phyloP scores from a whole-genome alignment of 2,888 invertebrate species.

The Microctonus brassicae region DNA sequence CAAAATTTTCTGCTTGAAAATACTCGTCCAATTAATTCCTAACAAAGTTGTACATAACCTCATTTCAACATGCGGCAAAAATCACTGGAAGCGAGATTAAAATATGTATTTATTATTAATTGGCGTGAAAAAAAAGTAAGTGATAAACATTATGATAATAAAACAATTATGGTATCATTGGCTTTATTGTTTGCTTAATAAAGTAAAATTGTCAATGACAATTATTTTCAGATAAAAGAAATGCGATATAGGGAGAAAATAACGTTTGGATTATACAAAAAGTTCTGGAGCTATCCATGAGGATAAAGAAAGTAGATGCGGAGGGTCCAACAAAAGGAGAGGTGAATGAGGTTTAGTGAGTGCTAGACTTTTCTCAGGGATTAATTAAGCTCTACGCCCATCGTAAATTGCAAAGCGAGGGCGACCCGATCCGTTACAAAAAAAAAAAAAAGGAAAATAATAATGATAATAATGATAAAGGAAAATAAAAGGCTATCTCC shows the following conservation, averaged over 20 bases:
- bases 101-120: too few species aligned
- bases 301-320: not conserved
- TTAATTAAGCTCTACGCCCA: conserved; percentile 43
- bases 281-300: not conserved
- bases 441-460: conserved; percentile 28
- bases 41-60: too few species aligned
- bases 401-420: conserved; percentile 42
- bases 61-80: too few species aligned
- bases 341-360: conserved; percentile 9
- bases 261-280: not conserved
- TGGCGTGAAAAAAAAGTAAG: too few species aligned
- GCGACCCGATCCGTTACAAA: conserved; percentile 1
- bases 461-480: conserved; percentile 22
- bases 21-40: too few species aligned
- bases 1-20: too few species aligned
- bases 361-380: conserved; percentile 39
- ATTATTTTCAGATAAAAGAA: too few species aligned
- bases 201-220: too few species aligned
- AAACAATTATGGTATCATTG: too few species aligned
- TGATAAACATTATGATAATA: too few species aligned
- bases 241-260: not conserved
- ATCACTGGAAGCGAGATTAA: too few species aligned
- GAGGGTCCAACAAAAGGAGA: conserved; percentile 21
- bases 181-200: too few species aligned
- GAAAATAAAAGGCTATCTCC: conserved; percentile 18